Conservation (phyloP, 1,140 invertebrate species). For the Calephelis nemesis region DNA sequence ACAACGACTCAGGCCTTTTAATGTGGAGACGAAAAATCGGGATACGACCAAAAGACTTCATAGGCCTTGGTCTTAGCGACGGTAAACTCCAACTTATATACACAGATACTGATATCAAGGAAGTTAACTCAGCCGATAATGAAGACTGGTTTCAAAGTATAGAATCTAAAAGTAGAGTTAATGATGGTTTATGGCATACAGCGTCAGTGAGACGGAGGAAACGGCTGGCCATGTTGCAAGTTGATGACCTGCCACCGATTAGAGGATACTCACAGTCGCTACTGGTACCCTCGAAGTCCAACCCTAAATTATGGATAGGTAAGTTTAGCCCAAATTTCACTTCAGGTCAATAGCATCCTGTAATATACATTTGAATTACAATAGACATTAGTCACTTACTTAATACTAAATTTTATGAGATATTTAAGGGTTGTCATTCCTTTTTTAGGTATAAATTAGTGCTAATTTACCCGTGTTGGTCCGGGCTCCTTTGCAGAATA, state of each 20-base stretch:
- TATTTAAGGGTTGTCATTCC: too few relatives aligned
- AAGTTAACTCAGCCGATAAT: conserved; percentile 53
- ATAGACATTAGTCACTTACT: too few relatives aligned
- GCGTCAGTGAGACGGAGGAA: conserved; percentile 84
- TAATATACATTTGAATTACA: too few relatives aligned
- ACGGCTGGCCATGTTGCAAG: conserved; percentile 83
- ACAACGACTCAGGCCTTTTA: conserved; percentile 83
- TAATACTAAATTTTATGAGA: too few relatives aligned
- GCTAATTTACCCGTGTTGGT: too few relatives aligned
- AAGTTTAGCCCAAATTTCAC: conserved; percentile 26
- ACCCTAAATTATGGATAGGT: conserved; percentile 89
- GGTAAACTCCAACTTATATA: conserved; percentile 73
- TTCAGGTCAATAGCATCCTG: too few relatives aligned
- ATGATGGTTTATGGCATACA: conserved; percentile 88
- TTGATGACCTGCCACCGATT: conserved; percentile 83
- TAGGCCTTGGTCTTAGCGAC: conserved; percentile 69
- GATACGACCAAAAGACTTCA: conserved; percentile 70
- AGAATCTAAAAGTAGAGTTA: conserved; percentile 80
- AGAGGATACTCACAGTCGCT: conserved; percentile 82
- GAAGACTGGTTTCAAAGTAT: conserved; percentile 75
- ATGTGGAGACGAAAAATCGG: conserved; percentile 82
- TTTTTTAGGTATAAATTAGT: too few relatives aligned
- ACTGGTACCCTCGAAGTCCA: conserved; percentile 85
- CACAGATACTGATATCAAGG: conserved; percentile 69
- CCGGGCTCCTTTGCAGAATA: too few relatives aligned